Evolutionary conservation across 1,140 invertebrate genomes (phyloP).

Genomic region (Heterodera carotae): DNA sequence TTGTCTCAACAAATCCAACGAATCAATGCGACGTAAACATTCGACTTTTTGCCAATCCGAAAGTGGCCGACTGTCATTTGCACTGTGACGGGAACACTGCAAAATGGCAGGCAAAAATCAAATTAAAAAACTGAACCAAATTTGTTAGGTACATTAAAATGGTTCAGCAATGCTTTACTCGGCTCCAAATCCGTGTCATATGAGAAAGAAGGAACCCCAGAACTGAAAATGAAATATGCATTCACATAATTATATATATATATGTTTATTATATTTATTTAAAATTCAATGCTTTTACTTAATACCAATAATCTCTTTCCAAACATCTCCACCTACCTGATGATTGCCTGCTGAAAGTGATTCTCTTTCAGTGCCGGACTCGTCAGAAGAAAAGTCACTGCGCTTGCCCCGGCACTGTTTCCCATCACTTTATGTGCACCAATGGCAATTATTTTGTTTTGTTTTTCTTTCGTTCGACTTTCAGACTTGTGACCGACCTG

Average conservation of each 20-base stretch:
- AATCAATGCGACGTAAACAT: constrained; percentile 21
- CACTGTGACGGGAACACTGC: neutral
- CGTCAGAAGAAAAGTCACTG: constrained; percentile 19
- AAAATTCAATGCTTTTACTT: no score
- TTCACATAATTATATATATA: no score
- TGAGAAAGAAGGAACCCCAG: constrained; percentile 16
- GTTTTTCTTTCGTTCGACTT: no score
- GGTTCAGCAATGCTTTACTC: constrained; percentile 4
- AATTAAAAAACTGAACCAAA: neutral
- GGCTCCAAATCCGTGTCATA: constrained; percentile 15
- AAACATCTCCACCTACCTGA: neutral
- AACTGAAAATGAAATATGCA: neutral
- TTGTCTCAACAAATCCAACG: constrained; percentile 21
- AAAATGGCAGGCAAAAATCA: neutral
- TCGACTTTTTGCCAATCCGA: constrained; percentile 19
- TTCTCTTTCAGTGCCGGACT: constrained; percentile 16
- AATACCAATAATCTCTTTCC: no score
- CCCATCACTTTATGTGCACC: constrained; percentile 15
- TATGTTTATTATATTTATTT: no score
- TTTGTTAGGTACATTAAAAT: constrained; percentile 21
- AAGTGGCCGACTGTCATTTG: neutral
- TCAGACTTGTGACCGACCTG: no score
- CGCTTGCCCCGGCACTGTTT: constrained; percentile 42
- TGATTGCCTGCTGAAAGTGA: constrained; percentile 26
- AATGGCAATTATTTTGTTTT: no score